Conservation (phyloP, 2,113 vertebrate genomes). For the Podarcis cretensis region DNA sequence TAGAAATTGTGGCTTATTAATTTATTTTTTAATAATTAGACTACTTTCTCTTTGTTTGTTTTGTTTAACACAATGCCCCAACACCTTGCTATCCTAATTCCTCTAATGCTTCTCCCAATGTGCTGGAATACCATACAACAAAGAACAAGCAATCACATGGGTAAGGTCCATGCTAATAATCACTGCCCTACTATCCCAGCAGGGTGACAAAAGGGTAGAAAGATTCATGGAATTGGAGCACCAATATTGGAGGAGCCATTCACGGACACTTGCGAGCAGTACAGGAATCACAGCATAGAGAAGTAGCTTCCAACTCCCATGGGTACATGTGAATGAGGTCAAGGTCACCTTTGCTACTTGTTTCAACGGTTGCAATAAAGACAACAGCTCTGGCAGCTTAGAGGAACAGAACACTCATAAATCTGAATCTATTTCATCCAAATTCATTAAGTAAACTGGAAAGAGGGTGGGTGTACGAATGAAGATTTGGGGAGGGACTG, state of each 20-base stretch:
- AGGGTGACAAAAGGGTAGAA: not conserved
- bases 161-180: too few species aligned
- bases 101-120: not conserved
- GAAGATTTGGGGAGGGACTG: too few species aligned
- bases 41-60: too few species aligned
- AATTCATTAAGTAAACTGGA: too few species aligned
- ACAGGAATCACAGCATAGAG: not conserved
- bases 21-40: too few species aligned
- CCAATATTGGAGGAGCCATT: not conserved
- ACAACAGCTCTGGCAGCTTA: not conserved
- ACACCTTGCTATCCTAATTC: not conserved
- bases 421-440: too few species aligned
- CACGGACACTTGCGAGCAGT: not conserved
- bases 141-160: not conserved
- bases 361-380: not conserved
- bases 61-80: too few species aligned
- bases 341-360: not conserved
- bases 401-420: not conserved
- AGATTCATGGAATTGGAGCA: not conserved
- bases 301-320: not conserved
- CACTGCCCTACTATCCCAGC: not conserved
- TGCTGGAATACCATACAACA: not conserved
- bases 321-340: not conserved
- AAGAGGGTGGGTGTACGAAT: too few species aligned
- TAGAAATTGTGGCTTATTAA: too few species aligned